Evolutionary conservation across 2,888 invertebrate genomes (phyloP), one percentile per base, ranked within the genome.

Genomic region (Alloplasta piceator): DNA sequence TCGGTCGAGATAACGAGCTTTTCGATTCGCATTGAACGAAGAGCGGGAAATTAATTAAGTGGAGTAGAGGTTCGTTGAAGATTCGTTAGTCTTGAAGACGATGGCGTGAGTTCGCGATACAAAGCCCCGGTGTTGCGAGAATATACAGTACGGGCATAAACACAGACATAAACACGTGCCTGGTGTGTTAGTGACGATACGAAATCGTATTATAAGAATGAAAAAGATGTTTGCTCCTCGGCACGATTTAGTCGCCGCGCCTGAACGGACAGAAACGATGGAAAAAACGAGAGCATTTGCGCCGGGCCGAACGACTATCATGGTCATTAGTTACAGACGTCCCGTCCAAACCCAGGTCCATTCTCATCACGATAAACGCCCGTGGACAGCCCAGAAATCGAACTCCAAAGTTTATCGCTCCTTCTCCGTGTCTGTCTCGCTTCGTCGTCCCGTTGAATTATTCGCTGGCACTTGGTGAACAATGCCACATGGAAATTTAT

Each of bases 291-390:
- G 87, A 86, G 84, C 85, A 80, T 79, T 71, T 86, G 68, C 78
- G 74, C 78, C 82, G 84, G 72, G 71, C 84, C 83, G 85, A 72
- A 70, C 80, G 80, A 82, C 90, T 91, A 91, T 91, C 91, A 89
- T 90, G 90, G 89, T 90, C 91, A 91, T 91, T 91, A 91, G 91
- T 91, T 91, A 91, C 90, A 90, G 90, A 91, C 90, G 91, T 91
- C 90, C 89, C 87, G 86, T 89, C 88, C 86, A 87, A 89, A 90
- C 88, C 88, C 87, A 87, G 89, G 88, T 87, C 6, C 63, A 68
- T 63, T 26, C 80, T 73, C 61, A 52, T 73, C 73, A 90, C 89
- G 91, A 91, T 90, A 91, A 91, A 89, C 88, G 88, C 86, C 86
- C 86, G 85, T 77, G 52, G 75, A 78, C 79, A 83, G 82, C 61